These are phyloP conservation scores for Ictalurus furcatus DNA, from an alignment of 2,113 vertebrate species.

Conservation along the genomic window DNA sequence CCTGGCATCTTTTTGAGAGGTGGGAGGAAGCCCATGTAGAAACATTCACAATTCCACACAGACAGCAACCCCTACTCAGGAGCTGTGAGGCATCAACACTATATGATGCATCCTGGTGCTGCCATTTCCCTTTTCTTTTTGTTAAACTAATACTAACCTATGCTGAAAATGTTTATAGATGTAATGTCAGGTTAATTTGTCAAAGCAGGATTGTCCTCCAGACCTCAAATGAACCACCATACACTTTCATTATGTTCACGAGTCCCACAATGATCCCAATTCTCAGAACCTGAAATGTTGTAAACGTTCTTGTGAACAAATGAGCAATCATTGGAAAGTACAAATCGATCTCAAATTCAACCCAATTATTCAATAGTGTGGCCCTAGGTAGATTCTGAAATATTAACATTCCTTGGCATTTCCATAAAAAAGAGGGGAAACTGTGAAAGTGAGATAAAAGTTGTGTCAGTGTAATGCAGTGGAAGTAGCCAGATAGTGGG, in stretches of 20 bases:
- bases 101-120: too few relatives aligned
- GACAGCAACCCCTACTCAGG: too few relatives aligned
- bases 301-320: neutral
- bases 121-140: neutral
- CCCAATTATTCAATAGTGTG: neutral
- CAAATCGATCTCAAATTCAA: neutral
- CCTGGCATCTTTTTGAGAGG: neutral
- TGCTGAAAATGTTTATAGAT: neutral
- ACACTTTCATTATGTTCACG: neutral
- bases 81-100: too few relatives aligned
- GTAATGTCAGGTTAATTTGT: neutral
- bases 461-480: slow-evolving; percentile 26
- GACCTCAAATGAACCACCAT: neutral
- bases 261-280: neutral
- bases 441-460: slow-evolving; percentile 27
- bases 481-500: slow-evolving; percentile 20
- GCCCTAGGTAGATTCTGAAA: neutral
- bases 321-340: neutral
- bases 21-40: neutral
- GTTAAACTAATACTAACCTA: neutral
- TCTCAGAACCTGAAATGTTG: neutral
- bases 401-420: neutral
- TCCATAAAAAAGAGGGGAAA: neutral
- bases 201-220: neutral
- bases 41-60: neutral